Evolutionary conservation across 2,113 vertebrate species (phyloP).

Genomic region (Formicarius rufipectus): DNA sequence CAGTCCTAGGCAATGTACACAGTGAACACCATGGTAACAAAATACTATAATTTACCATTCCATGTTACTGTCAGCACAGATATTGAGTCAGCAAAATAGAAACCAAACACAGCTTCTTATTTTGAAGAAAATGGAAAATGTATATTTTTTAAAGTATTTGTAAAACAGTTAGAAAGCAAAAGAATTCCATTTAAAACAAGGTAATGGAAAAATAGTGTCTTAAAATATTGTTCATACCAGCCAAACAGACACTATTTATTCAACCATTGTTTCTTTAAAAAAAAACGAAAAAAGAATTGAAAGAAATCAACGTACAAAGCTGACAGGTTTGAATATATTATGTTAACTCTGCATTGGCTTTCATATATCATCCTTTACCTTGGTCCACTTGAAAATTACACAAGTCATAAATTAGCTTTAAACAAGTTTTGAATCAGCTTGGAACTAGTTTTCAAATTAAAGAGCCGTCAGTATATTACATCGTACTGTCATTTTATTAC

Average conservation of each 20-base stretch:
- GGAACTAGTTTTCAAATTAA: conserved; percentile 85
- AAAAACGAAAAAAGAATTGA: background rate
- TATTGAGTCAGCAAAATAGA: background rate
- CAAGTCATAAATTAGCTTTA: conserved; percentile 87
- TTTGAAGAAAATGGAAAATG: background rate
- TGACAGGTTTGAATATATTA: conserved; percentile 73
- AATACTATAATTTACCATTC: background rate
- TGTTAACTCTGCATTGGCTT: conserved; percentile 72
- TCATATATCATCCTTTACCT: conserved; percentile 75
- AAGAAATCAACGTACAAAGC: background rate
- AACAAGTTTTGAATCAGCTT: conserved; percentile 83
- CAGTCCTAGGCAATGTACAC: background rate
- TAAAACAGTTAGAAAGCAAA: background rate
- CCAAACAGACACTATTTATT: background rate
- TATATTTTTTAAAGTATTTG: background rate
- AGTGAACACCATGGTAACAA: background rate
- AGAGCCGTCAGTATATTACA: conserved; percentile 84
- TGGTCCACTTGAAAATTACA: conserved; percentile 71
- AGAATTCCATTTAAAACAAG: background rate
- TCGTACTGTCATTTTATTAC: conserved; percentile 88
- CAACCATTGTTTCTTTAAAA: background rate
- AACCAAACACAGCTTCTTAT: background rate
- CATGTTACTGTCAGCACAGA: background rate
- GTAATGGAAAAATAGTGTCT: background rate
- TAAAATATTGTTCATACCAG: background rate